These are phyloP conservation scores for Labia minor DNA, from an alignment of 2,888 invertebrate genomes.

Conservation along the genomic window DNA sequence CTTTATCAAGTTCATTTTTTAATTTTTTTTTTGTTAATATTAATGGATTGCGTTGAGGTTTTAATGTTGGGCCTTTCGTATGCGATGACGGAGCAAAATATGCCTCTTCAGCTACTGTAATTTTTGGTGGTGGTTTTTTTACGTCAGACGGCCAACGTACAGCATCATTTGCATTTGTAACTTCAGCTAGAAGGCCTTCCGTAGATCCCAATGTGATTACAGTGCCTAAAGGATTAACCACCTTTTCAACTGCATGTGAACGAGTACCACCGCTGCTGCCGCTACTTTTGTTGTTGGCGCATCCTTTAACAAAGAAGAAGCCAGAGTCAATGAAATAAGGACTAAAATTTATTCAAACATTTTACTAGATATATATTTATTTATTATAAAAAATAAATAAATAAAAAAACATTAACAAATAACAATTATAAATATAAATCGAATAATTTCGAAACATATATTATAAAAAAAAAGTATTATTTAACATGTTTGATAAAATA, in stretches of 20 bases:
- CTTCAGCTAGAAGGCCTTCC: slow-evolving; percentile 31
- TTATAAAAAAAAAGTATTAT: slow-evolving; percentile 17
- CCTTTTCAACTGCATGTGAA: slow-evolving; percentile 45
- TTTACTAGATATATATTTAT: not conserved
- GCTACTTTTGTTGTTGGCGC: slow-evolving; percentile 28
- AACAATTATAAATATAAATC: slow-evolving; percentile 25
- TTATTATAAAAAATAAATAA: not conserved
- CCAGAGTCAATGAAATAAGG: slow-evolving; percentile 56
- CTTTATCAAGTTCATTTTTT: not conserved
- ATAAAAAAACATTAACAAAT: not conserved
- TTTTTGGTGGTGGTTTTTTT: slow-evolving; percentile 28
- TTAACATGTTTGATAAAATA: not conserved
- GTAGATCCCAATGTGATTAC: slow-evolving; percentile 46
- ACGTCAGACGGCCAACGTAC: slow-evolving; percentile 23
- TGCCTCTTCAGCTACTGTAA: slow-evolving; percentile 33
- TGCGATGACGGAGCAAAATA: not conserved
- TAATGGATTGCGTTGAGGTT: not conserved
- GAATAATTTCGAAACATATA: too few relatives aligned
- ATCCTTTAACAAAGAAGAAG: slow-evolving; percentile 58
- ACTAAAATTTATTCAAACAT: not conserved
- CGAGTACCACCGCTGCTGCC: slow-evolving; percentile 39
- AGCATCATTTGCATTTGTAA: slow-evolving; percentile 29
- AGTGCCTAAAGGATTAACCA: slow-evolving; percentile 67
- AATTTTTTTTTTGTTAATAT: not conserved
- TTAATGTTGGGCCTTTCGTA: not conserved